These are phyloP conservation scores for Argyra leucocephala DNA, from an alignment of 2,888 invertebrate species.

Conservation along the genomic window DNA sequence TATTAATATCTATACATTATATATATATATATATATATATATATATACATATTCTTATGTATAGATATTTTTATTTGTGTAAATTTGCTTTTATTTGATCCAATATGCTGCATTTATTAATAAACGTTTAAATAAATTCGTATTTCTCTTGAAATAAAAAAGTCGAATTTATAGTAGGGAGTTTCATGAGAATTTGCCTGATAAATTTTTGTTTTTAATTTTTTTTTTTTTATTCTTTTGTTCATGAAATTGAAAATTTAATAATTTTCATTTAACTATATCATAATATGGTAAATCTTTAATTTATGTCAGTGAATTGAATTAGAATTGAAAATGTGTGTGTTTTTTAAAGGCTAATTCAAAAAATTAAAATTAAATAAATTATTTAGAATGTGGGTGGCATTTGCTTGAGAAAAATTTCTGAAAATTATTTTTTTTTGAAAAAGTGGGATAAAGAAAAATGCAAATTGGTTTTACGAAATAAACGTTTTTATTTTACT, in stretches of 20 bases:
- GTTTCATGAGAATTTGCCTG: too few species aligned
- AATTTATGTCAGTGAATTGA: too few species aligned
- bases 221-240: background rate
- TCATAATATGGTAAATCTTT: background rate
- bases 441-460: too few species aligned
- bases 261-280: background rate
- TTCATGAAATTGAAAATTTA: background rate
- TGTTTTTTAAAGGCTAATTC: too few species aligned
- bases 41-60: background rate
- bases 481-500: too few species aligned
- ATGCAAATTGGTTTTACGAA: too few species aligned
- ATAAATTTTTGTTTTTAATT: background rate
- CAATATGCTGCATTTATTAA: background rate
- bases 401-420: too few species aligned
- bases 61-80: too few species aligned
- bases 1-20: background rate
- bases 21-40: background rate
- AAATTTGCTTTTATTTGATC: background rate
- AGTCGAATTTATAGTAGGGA: background rate
- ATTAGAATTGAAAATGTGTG: too few species aligned
- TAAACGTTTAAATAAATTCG: background rate
- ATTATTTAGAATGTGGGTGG: too few species aligned
- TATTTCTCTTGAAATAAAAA: background rate
- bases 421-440: too few species aligned
- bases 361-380: too few species aligned